Evolutionary conservation across 2,797 vertebrate genomes (phyloP).

Genomic region (Enteromius paludinosus): DNA sequence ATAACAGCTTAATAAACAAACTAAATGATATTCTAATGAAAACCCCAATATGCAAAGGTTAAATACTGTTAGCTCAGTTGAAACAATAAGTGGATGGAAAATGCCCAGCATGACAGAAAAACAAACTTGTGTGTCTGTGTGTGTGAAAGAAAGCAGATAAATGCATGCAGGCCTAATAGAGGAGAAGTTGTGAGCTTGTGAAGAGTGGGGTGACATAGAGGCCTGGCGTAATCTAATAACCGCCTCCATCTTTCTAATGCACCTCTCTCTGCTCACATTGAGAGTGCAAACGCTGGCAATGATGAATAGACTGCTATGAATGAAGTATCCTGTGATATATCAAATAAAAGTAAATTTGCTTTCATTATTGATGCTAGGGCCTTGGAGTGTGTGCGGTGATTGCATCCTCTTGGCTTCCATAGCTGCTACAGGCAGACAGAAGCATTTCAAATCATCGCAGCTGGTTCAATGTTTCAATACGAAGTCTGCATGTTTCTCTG

Average conservation of each 20-base stretch:
- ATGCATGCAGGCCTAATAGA: conserved; percentile 59
- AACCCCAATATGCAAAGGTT: not conserved
- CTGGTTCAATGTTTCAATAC: conserved; percentile 49
- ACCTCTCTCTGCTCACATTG: conserved; percentile 51
- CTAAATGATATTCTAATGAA: not conserved
- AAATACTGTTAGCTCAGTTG: not conserved
- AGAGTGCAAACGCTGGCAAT: conserved; percentile 55
- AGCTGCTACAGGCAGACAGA: conserved; percentile 35
- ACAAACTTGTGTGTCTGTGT: not conserved
- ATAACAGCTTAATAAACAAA: not conserved
- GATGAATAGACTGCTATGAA: conserved; percentile 64
- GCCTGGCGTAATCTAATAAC: conserved; percentile 58
- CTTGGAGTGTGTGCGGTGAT: conserved; percentile 44
- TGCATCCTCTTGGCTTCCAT: conserved; percentile 35
- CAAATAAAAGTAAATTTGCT: conserved; percentile 62
- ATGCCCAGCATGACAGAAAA: not conserved
- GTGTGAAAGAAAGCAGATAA: conserved; percentile 34
- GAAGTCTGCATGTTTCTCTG: conserved; percentile 40
- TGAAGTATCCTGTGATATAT: conserved; percentile 63
- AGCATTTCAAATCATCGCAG: conserved; percentile 44
- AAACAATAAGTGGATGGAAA: not conserved
- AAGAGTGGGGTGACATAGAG: conserved; percentile 60
- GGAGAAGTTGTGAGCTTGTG: conserved; percentile 61
- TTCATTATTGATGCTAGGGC: conserved; percentile 62
- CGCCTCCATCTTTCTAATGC: conserved; percentile 59